Base-by-base conservation (phyloP, 2,797 vertebrate genomes). In the Halcyon chelicuti region DNA sequence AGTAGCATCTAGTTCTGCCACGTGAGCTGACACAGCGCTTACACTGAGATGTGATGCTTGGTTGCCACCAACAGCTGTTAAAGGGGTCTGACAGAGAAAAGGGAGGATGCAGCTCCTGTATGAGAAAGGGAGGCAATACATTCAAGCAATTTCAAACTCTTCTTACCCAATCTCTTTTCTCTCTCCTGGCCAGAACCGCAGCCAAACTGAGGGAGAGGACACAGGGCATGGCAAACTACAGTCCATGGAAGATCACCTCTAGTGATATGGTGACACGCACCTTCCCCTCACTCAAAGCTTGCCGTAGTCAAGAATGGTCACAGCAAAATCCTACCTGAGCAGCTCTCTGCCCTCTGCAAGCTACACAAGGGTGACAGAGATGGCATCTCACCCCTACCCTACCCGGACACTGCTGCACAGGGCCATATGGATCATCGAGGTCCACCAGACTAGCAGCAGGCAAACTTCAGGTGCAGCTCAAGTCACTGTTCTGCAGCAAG, bases 321-420 rank as follows among this genome's bases (percentile, higher is more conserved):
- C 60, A 74, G 39, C 28, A 80, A 83, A 67, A 71, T 55, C 68
- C 44, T 3, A 1, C 33, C 37, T 25, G 28, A 37, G 61, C 42
- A 66, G 60, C 28, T 76, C 67, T 79, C 58, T 46, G 55, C 44
- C 31, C 39, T 33, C 44, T 63, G 40, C 70, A 67, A 84, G 54
- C 62, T 63, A 66, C 12, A 2, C 2, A 9, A 0, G 5, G 21
- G 8, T 60, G 52, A 66, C 21, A 75, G 84, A 77, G 22, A 8
- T 8, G 6, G 33, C 51, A 79, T 13, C 51, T 91, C 29, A 49
- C 16, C 21, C 63, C 65, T 26, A 7, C 6, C 31, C 54, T 11
- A 65, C 58, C 58, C 31, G 15, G 68, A 15, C 60, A 52, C 20
- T 0, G 1, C 25, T 26, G 26, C 0, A 0, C 29, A 74, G 47